Base-by-base conservation (phyloP, 2,888 invertebrate species). In the Polydrusus pterygomalis region DNA sequence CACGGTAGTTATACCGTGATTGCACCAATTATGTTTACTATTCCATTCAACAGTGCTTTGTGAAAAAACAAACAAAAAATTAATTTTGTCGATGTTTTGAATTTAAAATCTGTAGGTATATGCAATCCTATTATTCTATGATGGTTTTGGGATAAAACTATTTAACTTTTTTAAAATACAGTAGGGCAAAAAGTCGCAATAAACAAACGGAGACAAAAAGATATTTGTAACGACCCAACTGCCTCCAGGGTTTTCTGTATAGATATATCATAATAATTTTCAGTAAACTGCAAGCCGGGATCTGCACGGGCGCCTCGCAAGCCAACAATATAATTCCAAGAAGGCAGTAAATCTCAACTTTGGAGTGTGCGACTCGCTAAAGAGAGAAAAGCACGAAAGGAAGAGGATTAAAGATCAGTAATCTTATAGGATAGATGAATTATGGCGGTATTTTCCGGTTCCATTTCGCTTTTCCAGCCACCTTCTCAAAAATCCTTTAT, bases 401-500 rank as follows among this genome's bases (percentile, higher is more conserved):
- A 90, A 91, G 91, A 91, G 92, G 92, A 92, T 92, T 92, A 92
- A 91, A 92, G 92, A 92, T 92, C 91, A 92, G 91, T 92, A 91
- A 92, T 92, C 92, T 92, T 90, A 90, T 90, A 90, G 89, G 88
- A 88, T 89, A 89, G 91, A 92, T 92, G 92, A 92, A 89, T 92
- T 92, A 92, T 92, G 90, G 90, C 87, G 86, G 86, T 86, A 89
- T 90, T 87, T 87, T 84, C 86, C 85, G 84, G 84, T 85, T 85
- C 85, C 84, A 83, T 82, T 83, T 82, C 84, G 83, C 81, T 84
- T 83, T 82, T 80, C 81, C 77, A 79, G 82, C 83, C 80, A 82
- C 84, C 83, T 82, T 82, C 83, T 85, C 86, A 87, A 87, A 88
- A 87, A 87, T 87, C 87, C 86, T 86, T 86, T 77, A 86, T 86